Base-by-base conservation (phyloP, 2,888 invertebrate species). In the Xestia ashworthii region DNA sequence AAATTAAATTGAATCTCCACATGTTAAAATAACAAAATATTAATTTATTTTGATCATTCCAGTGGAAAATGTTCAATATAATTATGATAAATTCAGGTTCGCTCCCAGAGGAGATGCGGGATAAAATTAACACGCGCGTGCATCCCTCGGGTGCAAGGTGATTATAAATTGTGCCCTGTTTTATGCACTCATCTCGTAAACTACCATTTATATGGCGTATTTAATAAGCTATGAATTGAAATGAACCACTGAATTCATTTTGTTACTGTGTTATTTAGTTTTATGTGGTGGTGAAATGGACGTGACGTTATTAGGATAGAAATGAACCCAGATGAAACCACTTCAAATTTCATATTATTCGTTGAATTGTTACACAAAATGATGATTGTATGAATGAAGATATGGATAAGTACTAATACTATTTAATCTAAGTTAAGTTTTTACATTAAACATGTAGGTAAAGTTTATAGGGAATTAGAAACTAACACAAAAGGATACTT, bases 101-200 rank as follows among this genome's bases (percentile, higher is more conserved):
- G 11, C 3, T 77, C 86, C 82, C 79, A 44, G 64, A 72, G 58
- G 83, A 78, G 68, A 38, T 9, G 22, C 19, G 60, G 60, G 69
- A 73, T 78, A 79, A 86, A 87, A 87, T 83, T 82, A 84, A 79
- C 76, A 62, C 50, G 68, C 76, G 76, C 72, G 14, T 83, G 77
- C 82, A 81, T 84, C 88, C 86, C 86, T 8, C 32, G 84, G 79
- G 86, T 81, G 79, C 69, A 81, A 71, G 77, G 73, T 74, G 79
- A 82, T 87, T 87, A 86, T 86, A 82, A 79, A 79, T 76, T 86
- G 79, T 77, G 46, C 67, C 71, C 25, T 71, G 69, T 82, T 87
- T 73, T 76, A 77, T 82, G 74, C 66, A 65, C 74, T 75, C 85
- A 78, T 81, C 84, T 81, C 79, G 75, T 80, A 74, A 81, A 84